Evolutionary conservation across 2,113 vertebrate genomes (phyloP).

Genomic region (Lynx canadensis): DNA sequence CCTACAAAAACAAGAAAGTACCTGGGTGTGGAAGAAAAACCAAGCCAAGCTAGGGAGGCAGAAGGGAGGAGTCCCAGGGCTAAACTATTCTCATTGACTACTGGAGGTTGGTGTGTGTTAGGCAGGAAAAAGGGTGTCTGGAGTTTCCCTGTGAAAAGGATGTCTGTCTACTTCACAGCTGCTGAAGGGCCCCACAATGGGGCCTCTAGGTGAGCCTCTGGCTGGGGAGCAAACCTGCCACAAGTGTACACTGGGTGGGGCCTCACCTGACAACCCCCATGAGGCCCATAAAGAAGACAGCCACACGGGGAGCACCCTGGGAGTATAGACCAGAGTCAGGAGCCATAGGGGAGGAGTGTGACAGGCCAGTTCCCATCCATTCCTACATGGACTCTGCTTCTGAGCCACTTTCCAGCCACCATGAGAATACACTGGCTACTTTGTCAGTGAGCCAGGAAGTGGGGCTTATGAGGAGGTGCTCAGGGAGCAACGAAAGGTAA

Average conservation of each 20-base stretch:
- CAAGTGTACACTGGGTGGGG: rapidly evolving
- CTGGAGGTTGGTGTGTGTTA: rapidly evolving
- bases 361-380: background rate
- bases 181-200: no score
- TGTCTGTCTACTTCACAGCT: background rate
- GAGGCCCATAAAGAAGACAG: background rate
- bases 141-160: background rate
- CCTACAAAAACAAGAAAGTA: background rate
- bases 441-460: background rate
- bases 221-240: background rate
- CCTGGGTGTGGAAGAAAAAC: background rate
- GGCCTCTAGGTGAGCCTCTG: background rate
- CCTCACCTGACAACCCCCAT: rapidly evolving
- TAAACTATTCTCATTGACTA: rapidly evolving
- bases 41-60: background rate
- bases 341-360: rapidly evolving
- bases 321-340: no score
- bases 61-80: background rate
- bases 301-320: rapidly evolving
- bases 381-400: background rate
- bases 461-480: background rate
- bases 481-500: background rate
- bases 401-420: background rate
- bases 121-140: background rate
- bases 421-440: background rate